Conservation (phyloP, 2,888 invertebrate species). For the Folsomia manolachei region DNA sequence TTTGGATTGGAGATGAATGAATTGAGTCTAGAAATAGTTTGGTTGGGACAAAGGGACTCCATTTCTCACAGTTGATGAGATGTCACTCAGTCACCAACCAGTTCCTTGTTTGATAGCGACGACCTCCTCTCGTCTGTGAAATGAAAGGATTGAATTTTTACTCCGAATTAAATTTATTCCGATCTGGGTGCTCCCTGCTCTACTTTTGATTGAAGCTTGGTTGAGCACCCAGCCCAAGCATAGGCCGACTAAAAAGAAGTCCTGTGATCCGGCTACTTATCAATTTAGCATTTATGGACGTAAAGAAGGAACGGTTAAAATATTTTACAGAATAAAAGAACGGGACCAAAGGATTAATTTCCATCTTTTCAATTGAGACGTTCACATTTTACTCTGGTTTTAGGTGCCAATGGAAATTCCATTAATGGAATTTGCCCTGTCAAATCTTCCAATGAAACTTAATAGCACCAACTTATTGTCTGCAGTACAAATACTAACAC, state of each 20-base stretch:
- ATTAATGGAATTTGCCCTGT: neutral
- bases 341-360: neutral
- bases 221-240: neutral
- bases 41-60: neutral
- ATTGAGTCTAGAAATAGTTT: neutral
- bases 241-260: neutral
- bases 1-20: neutral
- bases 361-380: neutral
- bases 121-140: neutral
- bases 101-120: neutral
- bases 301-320: conserved; percentile 22
- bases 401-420: too few species aligned
- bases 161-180: neutral
- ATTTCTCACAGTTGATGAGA: conserved; percentile 7
- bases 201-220: neutral
- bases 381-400: too few species aligned
- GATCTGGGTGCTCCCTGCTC: neutral
- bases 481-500: neutral
- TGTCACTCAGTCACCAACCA: neutral
- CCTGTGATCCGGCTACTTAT: neutral
- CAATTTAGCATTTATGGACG: neutral
- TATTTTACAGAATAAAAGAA: conserved; percentile 19
- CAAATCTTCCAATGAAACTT: neutral
- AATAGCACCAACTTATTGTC: neutral
- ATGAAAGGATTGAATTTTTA: neutral